These are phyloP conservation scores for Antechinus stuartii DNA, from an alignment of 2,113 vertebrate genomes.

Conservation along the genomic window DNA sequence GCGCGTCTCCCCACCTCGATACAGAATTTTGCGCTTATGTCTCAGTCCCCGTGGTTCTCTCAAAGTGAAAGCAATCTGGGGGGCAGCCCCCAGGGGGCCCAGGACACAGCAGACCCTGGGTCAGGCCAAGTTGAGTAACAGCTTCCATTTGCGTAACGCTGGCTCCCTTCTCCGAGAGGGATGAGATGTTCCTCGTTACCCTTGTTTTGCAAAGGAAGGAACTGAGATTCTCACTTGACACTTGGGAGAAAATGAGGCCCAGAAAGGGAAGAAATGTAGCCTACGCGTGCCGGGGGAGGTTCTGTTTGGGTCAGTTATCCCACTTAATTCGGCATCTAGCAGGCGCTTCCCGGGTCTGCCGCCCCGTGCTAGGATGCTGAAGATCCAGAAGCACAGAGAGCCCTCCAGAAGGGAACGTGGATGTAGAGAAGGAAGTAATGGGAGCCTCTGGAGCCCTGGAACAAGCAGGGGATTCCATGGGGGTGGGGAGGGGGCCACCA, in stretches of 20 bases:
- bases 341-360: not conserved
- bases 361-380: not conserved
- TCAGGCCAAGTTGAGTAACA: not conserved
- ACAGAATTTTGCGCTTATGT: too few species aligned
- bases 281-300: too few species aligned
- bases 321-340: not conserved
- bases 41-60: too few species aligned
- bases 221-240: not conserved
- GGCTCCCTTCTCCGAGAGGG: not conserved
- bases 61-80: not conserved
- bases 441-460: not conserved
- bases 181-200: not conserved
- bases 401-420: not conserved
- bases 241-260: not conserved
- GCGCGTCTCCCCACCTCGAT: too few species aligned
- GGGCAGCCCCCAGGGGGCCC: not conserved
- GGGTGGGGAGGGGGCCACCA: not conserved
- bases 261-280: not conserved
- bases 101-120: not conserved
- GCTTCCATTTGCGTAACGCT: not conserved
- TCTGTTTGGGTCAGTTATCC: not conserved
- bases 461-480: not conserved
- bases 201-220: not conserved
- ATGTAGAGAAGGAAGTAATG: not conserved
- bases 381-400: not conserved